Conservation (phyloP, 2,888 invertebrate genomes). For the Germaria angustata region DNA sequence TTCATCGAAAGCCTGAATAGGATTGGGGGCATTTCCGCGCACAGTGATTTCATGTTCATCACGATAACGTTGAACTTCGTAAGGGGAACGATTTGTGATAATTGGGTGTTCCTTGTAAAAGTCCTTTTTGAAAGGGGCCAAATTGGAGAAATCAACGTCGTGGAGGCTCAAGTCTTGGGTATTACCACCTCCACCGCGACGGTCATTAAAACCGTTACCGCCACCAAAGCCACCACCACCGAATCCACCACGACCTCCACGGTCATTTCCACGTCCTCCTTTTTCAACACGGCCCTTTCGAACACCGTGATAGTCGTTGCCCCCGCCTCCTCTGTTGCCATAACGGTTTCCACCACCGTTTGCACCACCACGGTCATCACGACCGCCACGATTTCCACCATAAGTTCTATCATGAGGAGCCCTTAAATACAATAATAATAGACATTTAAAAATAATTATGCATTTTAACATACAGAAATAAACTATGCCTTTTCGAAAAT, state of each 20-base stretch:
- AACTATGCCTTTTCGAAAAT: background rate
- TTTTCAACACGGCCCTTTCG: constrained; percentile 77
- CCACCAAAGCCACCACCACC: constrained; percentile 89
- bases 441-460: no score
- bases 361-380: constrained; percentile 91
- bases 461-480: no score
- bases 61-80: constrained; percentile 87
- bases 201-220: constrained; percentile 82
- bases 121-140: constrained; percentile 90
- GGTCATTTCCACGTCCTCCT: constrained; percentile 68
- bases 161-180: constrained; percentile 88
- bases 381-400: constrained; percentile 72
- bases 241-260: constrained; percentile 72
- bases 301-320: constrained; percentile 86
- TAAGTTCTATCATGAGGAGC: constrained; percentile 79
- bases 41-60: constrained; percentile 87
- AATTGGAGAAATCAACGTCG: constrained; percentile 83
- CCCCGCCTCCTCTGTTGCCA: constrained; percentile 90
- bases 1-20: constrained; percentile 89
- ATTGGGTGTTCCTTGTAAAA: constrained; percentile 89
- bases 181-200: constrained; percentile 91
- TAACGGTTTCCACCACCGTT: constrained; percentile 95
- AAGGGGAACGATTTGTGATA: constrained; percentile 83
- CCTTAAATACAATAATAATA: constrained; percentile 71
- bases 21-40: constrained; percentile 87